A percentile compares a stretch with the other conserved stretches of the same genome.
Evolutionary conservation across 2,113 vertebrate species (phyloP).

Genomic region (Tachycineta bicolor): DNA sequence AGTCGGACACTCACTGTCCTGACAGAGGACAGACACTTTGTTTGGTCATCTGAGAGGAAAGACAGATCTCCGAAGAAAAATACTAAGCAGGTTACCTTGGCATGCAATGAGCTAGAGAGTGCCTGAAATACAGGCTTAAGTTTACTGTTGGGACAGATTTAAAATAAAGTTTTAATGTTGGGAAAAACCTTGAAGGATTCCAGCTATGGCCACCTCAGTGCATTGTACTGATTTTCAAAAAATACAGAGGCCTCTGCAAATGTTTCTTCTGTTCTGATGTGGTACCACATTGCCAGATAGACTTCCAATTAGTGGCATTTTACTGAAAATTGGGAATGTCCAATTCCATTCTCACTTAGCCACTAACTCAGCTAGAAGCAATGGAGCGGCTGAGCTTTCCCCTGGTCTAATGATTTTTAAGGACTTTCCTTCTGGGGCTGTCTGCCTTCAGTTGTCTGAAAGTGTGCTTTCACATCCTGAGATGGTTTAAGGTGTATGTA

Average conservation of each 20-base stretch:
- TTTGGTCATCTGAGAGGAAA: not conserved
- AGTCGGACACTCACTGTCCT: not conserved
- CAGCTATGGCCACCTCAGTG: not conserved
- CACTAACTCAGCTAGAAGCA: not conserved
- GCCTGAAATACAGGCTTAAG: not conserved
- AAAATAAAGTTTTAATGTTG: not conserved
- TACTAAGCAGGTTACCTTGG: not conserved
- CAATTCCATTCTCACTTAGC: not conserved
- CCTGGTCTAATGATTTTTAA: not conserved
- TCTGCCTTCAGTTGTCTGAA: not conserved
- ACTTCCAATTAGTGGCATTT: not conserved
- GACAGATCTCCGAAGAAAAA: not conserved
- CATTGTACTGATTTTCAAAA: not conserved
- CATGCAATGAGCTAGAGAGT: not conserved
- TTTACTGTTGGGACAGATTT: not conserved
- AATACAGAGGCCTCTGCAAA: not conserved
- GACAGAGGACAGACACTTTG: not conserved
- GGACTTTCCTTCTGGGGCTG: not conserved
- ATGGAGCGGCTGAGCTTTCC: not conserved
- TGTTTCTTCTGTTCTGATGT: not conserved
- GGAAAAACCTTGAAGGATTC: not conserved
- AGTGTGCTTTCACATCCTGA: not conserved
- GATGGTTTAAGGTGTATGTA: not conserved
- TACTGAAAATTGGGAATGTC: not conserved
- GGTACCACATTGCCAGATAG: not conserved